These are phyloP conservation scores for Ceraclea dissimilis DNA, from an alignment of 2,888 invertebrate species.

Conservation along the genomic window DNA sequence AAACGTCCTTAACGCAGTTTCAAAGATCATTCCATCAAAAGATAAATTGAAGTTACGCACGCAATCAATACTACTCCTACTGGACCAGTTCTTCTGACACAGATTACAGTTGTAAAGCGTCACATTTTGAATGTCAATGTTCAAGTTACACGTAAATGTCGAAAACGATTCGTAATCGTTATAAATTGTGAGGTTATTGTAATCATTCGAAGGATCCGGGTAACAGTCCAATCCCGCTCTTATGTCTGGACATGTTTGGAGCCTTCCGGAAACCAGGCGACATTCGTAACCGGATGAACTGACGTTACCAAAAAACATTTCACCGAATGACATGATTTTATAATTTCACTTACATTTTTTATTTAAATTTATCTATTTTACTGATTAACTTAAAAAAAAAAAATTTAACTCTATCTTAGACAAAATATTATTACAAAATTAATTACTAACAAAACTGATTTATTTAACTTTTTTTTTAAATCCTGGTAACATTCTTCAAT, in stretches of 20 bases:
- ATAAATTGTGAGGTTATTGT: not conserved
- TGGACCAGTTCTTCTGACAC: constrained; percentile 31
- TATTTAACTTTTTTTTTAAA: no score
- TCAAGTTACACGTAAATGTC: constrained; percentile 33
- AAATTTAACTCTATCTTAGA: no score
- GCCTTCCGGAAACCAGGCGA: constrained; percentile 9
- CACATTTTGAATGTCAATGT: constrained; percentile 44
- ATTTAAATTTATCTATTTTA: no score
- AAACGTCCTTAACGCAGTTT: constrained; percentile 39
- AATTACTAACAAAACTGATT: no score
- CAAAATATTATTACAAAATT: no score
- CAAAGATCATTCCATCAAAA: constrained; percentile 37
- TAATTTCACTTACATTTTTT: no score
- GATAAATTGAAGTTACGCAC: constrained; percentile 41
- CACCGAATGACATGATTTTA: constrained; percentile 12
- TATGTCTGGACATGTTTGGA: constrained; percentile 9
- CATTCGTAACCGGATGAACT: constrained; percentile 6
- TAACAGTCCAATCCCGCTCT: constrained; percentile 11
- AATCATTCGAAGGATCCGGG: constrained; percentile 4
- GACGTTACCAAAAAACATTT: constrained; percentile 10
- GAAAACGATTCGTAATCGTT: not conserved
- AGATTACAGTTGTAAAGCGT: constrained; percentile 39
- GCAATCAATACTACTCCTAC: constrained; percentile 36
- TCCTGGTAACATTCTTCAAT: no score
- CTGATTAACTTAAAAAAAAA: no score